Conservation (phyloP, 1,140 invertebrate species). For the Heliconius eleuchia region DNA sequence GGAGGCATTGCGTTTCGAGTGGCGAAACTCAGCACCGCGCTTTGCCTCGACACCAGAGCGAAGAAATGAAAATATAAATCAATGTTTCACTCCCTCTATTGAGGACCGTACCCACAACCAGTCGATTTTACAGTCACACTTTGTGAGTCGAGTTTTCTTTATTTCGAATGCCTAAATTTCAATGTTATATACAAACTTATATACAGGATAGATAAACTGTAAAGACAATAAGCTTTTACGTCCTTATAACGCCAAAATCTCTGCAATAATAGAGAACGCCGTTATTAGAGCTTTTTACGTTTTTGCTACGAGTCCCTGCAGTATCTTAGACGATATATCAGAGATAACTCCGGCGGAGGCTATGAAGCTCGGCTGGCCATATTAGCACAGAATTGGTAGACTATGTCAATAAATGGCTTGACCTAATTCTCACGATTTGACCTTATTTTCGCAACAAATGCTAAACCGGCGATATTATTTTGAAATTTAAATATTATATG, state of each 20-base stretch:
- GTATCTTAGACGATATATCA: conserved; percentile 30
- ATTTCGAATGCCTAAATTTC: neutral
- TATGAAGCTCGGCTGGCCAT: conserved; percentile 20
- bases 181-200: neutral
- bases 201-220: neutral
- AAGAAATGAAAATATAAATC: too few relatives aligned
- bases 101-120: too few relatives aligned
- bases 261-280: conserved; percentile 20
- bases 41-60: too few relatives aligned
- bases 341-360: conserved; percentile 27
- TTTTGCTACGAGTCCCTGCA: conserved; percentile 19
- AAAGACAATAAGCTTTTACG: conserved; percentile 7
- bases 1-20: too few relatives aligned
- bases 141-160: too few relatives aligned
- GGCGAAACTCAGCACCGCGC: too few relatives aligned
- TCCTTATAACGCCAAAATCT: conserved; percentile 9
- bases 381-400: conserved; percentile 21
- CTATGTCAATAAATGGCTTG: conserved; percentile 27
- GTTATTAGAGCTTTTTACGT: conserved; percentile 24
- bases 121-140: too few relatives aligned
- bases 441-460: neutral
- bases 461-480: neutral
- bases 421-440: conserved; percentile 19
- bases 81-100: too few relatives aligned
- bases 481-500: neutral